Evolutionary conservation across 2,888 invertebrate species (phyloP).

Genomic region (Anodontia alba): DNA sequence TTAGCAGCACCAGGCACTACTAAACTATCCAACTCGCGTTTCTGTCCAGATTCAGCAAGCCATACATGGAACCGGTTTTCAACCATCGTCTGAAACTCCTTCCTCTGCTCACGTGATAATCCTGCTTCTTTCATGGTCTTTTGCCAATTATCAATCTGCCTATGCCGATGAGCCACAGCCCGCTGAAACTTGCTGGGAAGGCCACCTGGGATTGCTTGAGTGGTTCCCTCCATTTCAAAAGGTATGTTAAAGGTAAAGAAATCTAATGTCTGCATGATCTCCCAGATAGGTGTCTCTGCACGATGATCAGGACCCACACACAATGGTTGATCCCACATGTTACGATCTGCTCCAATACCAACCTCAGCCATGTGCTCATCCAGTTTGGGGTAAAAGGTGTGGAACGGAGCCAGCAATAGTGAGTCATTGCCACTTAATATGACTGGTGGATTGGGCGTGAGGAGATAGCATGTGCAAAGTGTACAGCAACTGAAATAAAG

Average conservation of each 20-base stretch:
- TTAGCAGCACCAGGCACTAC: slow-evolving; percentile 61
- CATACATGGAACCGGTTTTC: slow-evolving; percentile 83
- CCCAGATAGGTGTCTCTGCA: slow-evolving; percentile 81
- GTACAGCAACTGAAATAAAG: slow-evolving; percentile 79
- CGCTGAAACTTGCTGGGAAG: slow-evolving; percentile 81
- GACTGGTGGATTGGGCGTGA: slow-evolving; percentile 85
- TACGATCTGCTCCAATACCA: slow-evolving; percentile 81
- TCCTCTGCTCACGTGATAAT: slow-evolving; percentile 79
- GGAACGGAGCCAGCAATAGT: slow-evolving; percentile 84
- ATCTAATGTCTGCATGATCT: slow-evolving; percentile 79
- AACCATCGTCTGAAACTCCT: slow-evolving; percentile 82
- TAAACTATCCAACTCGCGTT: slow-evolving; percentile 82
- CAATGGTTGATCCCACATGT: slow-evolving; percentile 85
- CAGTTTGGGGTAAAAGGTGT: slow-evolving; percentile 84
- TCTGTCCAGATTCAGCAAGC: slow-evolving; percentile 82
- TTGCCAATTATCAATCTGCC: slow-evolving; percentile 83
- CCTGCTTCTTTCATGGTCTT: slow-evolving; percentile 82
- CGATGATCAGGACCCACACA: slow-evolving; percentile 83
- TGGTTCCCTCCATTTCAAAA: slow-evolving; percentile 82
- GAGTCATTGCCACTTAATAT: slow-evolving; percentile 83
- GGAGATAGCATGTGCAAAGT: slow-evolving; percentile 83
- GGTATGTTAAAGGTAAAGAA: slow-evolving; percentile 83
- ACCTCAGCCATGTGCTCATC: slow-evolving; percentile 83
- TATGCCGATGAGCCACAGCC: slow-evolving; percentile 76
- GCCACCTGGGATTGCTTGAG: slow-evolving; percentile 79